These are phyloP conservation scores for Eilema sororculum DNA, from an alignment of 2,888 invertebrate species.

Conservation along the genomic window DNA sequence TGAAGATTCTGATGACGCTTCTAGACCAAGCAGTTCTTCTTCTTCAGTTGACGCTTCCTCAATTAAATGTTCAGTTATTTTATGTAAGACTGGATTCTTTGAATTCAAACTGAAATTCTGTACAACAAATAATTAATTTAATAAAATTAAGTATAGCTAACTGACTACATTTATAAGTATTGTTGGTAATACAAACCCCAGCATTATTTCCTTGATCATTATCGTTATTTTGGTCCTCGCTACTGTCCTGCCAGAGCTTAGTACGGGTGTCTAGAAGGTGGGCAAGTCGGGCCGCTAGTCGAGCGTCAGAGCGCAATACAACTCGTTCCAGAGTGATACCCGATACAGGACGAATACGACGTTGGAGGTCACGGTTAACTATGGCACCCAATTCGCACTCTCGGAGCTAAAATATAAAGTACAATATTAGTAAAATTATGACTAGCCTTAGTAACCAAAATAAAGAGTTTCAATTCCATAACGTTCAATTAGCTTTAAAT, in stretches of 20 bases:
- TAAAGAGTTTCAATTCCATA: no score
- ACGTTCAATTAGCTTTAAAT: no score
- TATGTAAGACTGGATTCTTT: slow-evolving; percentile 97
- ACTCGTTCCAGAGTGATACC: slow-evolving; percentile 96
- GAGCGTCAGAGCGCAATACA: slow-evolving; percentile 96
- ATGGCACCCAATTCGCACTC: slow-evolving; percentile 98
- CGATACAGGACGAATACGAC: slow-evolving; percentile 96
- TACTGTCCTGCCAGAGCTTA: slow-evolving; percentile 89
- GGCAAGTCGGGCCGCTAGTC: slow-evolving; percentile 96
- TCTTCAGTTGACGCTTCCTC: slow-evolving; percentile 99
- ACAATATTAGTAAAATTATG: no score
- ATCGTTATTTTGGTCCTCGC: slow-evolving; percentile 56
- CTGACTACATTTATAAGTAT: neutral
- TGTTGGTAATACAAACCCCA: slow-evolving; percentile 46
- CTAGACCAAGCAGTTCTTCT: slow-evolving; percentile 94
- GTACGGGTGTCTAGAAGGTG: slow-evolving; percentile 95
- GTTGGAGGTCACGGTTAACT: slow-evolving; percentile 98
- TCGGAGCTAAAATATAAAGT: slow-evolving; percentile 86
- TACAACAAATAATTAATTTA: neutral
- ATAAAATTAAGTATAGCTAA: neutral
- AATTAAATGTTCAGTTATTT: slow-evolving; percentile 98
- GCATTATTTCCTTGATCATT: slow-evolving; percentile 36
- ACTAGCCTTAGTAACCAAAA: no score
- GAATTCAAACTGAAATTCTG: slow-evolving; percentile 90
- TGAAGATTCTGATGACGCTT: slow-evolving; percentile 68